These are phyloP conservation scores for Carassius gibelio DNA, from an alignment of 2,113 vertebrate species.

Conservation along the genomic window DNA sequence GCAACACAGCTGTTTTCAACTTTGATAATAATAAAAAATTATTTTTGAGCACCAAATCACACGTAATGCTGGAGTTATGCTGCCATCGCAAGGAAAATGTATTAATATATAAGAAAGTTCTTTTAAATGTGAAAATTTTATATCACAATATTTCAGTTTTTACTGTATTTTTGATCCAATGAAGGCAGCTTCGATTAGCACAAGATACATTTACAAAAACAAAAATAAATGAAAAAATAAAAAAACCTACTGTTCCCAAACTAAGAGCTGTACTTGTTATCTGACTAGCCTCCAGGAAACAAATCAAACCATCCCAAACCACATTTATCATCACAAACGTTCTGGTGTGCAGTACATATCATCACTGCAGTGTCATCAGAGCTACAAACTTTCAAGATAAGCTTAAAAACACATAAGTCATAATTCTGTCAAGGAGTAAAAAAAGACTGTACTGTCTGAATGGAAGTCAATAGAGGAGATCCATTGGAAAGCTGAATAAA, in stretches of 20 bases:
- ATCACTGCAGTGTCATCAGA: background rate
- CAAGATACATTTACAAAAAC: background rate
- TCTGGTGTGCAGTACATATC: background rate
- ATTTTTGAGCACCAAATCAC: background rate
- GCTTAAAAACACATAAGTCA: background rate
- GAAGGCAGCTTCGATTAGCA: too few species aligned
- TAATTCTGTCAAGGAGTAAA: background rate
- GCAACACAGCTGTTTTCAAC: background rate
- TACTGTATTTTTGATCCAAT: too few species aligned
- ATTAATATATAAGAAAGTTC: too few species aligned
- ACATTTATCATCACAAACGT: background rate
- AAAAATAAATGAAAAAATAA: too few species aligned
- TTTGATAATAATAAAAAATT: background rate
- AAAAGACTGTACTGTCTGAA: background rate
- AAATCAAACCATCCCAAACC: background rate
- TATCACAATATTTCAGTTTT: too few species aligned
- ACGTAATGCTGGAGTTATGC: background rate
- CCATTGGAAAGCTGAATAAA: conserved; percentile 3
- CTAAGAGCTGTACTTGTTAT: background rate
- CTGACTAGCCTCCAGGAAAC: background rate
- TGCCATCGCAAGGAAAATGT: background rate
- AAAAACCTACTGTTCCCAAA: background rate
- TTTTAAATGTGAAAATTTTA: too few species aligned
- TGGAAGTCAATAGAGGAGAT: conserved; percentile 3
- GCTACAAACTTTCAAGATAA: background rate